Base-by-base conservation (phyloP, 2,797 vertebrate genomes). In the Crenuchus spilurus region DNA sequence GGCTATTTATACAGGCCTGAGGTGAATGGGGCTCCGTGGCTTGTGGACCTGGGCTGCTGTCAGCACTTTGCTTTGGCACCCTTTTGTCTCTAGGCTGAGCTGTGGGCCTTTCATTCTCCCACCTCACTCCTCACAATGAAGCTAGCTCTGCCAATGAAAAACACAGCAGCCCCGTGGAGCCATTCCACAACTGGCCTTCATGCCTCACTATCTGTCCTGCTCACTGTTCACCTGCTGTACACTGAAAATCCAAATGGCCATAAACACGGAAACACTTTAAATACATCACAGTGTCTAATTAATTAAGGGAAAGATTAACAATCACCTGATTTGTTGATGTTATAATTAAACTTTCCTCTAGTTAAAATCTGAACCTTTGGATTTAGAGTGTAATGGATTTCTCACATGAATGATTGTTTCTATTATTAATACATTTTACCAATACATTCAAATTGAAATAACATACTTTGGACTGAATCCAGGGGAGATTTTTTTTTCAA, bases 11-110 rank as follows among this genome's bases (percentile, higher is more conserved):
- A 96, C 94, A 93, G 89, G 76, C 70, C 41, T 9, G 71, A 77
- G 81, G 83, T 83, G 80, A 84, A 86, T 62, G 49, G 72, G 64
- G 84, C 86, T 76, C 81, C 35, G 18, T 60, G 65, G 72, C 77
- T 72, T 79, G 84, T 86, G 82, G 18, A 82, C 76, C 69, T 89
- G 87, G 89, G 78, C 86, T 86, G 88, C 80, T 58, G 95, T 98
- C 97, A 98, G 97, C 97, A 97, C 85, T 95, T 95, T 95, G 90
- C 90, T 92, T 92, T 92, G 87, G 90, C 87, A 79, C 86, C 86
- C 91, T 91, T 94, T 96, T 94, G 94, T 91, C 88, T 87, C 86
- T 85, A 86, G 58, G 65, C 87, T 87, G 92, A 94, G 92, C 91
- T 90, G 83, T 79, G 77, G 82, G 70, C 46, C 79, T 79, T 82